These are phyloP conservation scores for Malurus elegans DNA, from an alignment of 2,113 vertebrate genomes.

Conservation along the genomic window DNA sequence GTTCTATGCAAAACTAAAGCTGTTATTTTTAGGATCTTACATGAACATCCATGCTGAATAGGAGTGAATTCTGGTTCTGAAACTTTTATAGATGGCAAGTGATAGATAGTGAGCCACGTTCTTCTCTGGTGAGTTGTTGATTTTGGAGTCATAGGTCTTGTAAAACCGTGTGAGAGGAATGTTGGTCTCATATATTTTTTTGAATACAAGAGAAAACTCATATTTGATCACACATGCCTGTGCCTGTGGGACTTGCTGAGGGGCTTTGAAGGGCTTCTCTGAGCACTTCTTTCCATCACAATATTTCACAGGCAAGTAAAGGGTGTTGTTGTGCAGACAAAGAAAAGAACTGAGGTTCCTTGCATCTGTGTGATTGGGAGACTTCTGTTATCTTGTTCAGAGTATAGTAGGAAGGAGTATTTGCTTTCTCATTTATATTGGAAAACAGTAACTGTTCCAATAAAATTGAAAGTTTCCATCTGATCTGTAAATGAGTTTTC, in stretches of 20 bases:
- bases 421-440: background rate
- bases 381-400: background rate
- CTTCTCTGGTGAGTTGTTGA: background rate
- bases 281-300: background rate
- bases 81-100: background rate
- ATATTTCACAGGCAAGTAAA: background rate
- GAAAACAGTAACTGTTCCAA: background rate
- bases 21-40: background rate
- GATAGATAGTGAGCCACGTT: background rate
- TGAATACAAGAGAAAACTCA: background rate
- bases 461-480: background rate
- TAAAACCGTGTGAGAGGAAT: background rate
- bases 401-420: background rate
- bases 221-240: background rate
- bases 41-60: background rate
- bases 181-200: background rate
- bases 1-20: background rate
- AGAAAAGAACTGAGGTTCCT: background rate
- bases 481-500: background rate
- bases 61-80: background rate
- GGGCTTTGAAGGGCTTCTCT: background rate
- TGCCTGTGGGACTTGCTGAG: background rate
- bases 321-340: background rate
- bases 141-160: background rate
- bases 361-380: background rate